phyloP scores from a whole-genome alignment of 2,113 vertebrate genomes.

The Coregonus clupeaformis region DNA sequence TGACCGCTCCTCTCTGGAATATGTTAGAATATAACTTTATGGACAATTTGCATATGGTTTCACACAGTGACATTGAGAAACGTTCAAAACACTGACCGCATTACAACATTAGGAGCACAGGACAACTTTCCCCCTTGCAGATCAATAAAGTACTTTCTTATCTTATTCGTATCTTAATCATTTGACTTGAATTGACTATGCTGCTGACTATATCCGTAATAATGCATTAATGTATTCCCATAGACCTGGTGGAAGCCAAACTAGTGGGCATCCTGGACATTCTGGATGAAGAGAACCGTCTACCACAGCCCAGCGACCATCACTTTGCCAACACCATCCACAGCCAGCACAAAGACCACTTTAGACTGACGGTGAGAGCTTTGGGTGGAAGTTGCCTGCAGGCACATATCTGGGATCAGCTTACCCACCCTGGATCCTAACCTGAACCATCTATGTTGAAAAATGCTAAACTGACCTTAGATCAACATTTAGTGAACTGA shows the following conservation, averaged over 20 bases:
- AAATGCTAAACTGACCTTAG: too few species aligned
- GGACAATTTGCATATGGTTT: too few species aligned
- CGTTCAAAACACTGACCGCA: too few species aligned
- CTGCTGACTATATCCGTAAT: conserved; percentile 16
- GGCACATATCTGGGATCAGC: too few species aligned
- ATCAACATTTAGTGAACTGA: too few species aligned
- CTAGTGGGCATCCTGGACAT: conserved; percentile 93
- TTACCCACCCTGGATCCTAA: too few species aligned
- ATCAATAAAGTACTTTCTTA: neutral
- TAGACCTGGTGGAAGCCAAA: conserved; percentile 95
- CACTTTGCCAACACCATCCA: conserved; percentile 91
- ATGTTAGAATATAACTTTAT: neutral
- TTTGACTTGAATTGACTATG: conserved; percentile 17
- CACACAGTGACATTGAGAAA: too few species aligned
- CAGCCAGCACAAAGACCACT: conserved; percentile 95
- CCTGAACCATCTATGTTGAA: too few species aligned
- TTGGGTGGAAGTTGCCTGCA: too few species aligned
- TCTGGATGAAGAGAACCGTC: conserved; percentile 96
- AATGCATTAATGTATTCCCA: neutral
- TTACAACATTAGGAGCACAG: too few species aligned
- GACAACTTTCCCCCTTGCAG: too few species aligned
- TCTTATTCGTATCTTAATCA: conserved; percentile 1
- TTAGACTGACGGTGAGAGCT: conserved; percentile 85
- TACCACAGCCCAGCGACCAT: conserved; percentile 94
- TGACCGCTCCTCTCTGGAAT: neutral